Evolutionary conservation across 2,797 vertebrate genomes (phyloP).

Genomic region (Peromyscus aztecus): DNA sequence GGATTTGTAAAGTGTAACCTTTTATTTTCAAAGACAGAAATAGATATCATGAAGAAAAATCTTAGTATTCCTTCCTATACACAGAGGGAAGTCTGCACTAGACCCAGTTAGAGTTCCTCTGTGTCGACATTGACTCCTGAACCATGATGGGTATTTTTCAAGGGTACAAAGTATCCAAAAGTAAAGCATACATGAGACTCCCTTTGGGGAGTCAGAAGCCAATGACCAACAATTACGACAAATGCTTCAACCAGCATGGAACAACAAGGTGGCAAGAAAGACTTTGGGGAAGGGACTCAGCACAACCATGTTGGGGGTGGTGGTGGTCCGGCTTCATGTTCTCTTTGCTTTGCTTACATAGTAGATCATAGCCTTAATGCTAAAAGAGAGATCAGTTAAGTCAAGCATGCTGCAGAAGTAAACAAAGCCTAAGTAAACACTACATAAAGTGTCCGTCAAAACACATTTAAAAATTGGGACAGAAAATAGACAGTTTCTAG

Average conservation of each 20-base stretch:
- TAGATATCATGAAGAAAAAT: not conserved
- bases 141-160: not conserved
- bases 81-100: not conserved
- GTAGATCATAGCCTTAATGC: slow-evolving; percentile 43
- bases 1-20: not conserved
- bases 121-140: not conserved
- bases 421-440: slow-evolving; percentile 77
- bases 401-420: slow-evolving; percentile 60
- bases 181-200: not conserved
- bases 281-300: not conserved
- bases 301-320: not conserved
- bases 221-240: not conserved
- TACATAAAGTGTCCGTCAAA: slow-evolving; percentile 80
- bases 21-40: slow-evolving; percentile 48
- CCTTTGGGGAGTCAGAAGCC: not conserved
- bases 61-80: not conserved
- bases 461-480: slow-evolving; percentile 30
- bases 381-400: slow-evolving; percentile 83
- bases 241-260: not conserved
- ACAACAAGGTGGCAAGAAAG: not conserved
- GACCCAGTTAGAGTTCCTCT: not conserved
- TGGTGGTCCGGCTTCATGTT: not conserved
- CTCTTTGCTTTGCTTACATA: not conserved
- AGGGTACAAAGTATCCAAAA: not conserved
- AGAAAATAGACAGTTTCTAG: slow-evolving; percentile 53